These are phyloP conservation scores for Agrotis ipsilon DNA, from an alignment of 2,888 invertebrate genomes.

Conservation along the genomic window DNA sequence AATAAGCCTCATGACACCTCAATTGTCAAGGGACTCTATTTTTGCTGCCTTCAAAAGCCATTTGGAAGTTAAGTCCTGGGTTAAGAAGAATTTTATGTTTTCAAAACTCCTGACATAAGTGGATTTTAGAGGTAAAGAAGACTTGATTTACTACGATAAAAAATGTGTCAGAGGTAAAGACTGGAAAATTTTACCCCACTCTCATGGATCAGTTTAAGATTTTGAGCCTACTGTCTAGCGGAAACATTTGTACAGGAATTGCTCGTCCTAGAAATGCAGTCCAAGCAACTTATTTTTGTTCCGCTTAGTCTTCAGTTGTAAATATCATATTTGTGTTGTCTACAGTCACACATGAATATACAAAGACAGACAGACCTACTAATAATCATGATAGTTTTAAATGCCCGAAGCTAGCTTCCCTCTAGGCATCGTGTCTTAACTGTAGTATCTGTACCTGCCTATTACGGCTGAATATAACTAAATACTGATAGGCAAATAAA, in stretches of 20 bases:
- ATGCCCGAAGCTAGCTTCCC: slow-evolving; percentile 12
- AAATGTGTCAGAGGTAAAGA: too few species aligned
- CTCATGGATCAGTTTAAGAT: too few species aligned
- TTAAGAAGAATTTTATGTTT: not conserved
- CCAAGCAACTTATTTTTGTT: too few species aligned
- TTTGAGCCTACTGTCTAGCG: too few species aligned
- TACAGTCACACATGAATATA: not conserved
- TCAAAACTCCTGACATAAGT: not conserved
- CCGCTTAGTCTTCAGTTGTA: too few species aligned
- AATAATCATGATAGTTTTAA: slow-evolving; percentile 9
- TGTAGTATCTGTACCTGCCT: slow-evolving; percentile 9
- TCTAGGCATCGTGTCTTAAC: slow-evolving; percentile 20
- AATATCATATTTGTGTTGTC: too few species aligned
- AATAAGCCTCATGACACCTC: slow-evolving; percentile 42
- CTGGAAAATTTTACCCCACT: too few species aligned
- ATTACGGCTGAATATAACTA: slow-evolving; percentile 28
- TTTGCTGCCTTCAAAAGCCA: slow-evolving; percentile 1
- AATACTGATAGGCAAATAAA: slow-evolving; percentile 30
- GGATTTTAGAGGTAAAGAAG: too few species aligned
- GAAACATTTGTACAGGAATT: too few species aligned
- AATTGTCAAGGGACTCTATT: slow-evolving; percentile 11
- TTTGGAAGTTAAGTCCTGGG: not conserved
- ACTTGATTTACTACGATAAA: too few species aligned
- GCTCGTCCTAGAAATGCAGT: too few species aligned
- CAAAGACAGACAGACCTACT: not conserved